Conservation (phyloP, 2,888 invertebrate species). For the Drosophila parthenogenetica region DNA sequence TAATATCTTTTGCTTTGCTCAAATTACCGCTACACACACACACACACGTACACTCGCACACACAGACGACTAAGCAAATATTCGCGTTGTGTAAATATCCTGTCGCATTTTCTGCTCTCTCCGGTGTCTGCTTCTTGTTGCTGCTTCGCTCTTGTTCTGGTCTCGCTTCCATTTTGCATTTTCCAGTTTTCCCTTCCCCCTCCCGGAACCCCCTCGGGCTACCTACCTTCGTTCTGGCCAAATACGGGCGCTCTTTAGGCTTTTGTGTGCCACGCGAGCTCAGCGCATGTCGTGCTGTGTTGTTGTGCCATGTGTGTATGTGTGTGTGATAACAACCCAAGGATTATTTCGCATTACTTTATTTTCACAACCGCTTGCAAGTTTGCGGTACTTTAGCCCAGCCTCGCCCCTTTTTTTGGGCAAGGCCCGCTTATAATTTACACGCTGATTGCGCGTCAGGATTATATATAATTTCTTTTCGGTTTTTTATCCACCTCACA, state of each 20-base stretch:
- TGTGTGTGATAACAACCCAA: constrained; percentile 78
- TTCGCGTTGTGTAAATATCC: constrained; percentile 73
- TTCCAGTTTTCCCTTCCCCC: constrained; percentile 51
- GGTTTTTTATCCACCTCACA: constrained; percentile 30
- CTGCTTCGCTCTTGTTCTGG: constrained; percentile 44
- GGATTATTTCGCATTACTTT: constrained; percentile 81
- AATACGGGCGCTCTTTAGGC: constrained; percentile 72
- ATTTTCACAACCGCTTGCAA: constrained; percentile 78
- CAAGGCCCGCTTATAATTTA: constrained; percentile 72
- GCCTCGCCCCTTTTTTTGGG: constrained; percentile 48
- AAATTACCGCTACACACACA: constrained; percentile 58
- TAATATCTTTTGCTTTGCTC: constrained; percentile 60
- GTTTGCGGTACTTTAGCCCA: constrained; percentile 75
- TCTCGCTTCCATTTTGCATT: constrained; percentile 72
- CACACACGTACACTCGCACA: constrained; percentile 14
- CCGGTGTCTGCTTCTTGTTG: constrained; percentile 33
- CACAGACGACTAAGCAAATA: constrained; percentile 68
- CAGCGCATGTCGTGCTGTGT: constrained; percentile 60
- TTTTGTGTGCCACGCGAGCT: constrained; percentile 72
- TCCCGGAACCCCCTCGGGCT: neutral
- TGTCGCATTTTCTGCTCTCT: constrained; percentile 28
- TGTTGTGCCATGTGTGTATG: constrained; percentile 30
- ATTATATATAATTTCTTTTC: constrained; percentile 77
- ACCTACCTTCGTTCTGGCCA: constrained; percentile 15
- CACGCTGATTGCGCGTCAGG: constrained; percentile 77